Evolutionary conservation across 2,797 vertebrate species (phyloP).

Genomic region (Kryptolebias ocellatus): DNA sequence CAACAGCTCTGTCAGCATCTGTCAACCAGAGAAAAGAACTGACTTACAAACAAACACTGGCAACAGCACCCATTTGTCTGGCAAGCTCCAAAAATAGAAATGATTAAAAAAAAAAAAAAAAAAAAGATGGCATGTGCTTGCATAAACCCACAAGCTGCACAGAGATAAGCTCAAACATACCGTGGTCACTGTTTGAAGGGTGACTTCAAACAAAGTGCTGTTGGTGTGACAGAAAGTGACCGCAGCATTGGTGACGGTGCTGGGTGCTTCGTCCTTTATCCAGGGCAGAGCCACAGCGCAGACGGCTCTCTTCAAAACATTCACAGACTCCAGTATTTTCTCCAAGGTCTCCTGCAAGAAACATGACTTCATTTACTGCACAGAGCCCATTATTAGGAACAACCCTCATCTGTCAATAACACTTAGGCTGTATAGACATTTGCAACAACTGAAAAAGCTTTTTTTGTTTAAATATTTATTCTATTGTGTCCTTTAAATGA

Average conservation of each 20-base stretch:
- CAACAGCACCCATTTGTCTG: not conserved
- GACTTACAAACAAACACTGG: not conserved
- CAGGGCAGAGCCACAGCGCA: slow-evolving; percentile 64
- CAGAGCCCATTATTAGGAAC: not conserved
- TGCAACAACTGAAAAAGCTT: too few species aligned
- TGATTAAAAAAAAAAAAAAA: not conserved
- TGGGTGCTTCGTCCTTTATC: slow-evolving; percentile 47
- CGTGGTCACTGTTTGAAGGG: slow-evolving; percentile 71
- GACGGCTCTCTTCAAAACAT: slow-evolving; percentile 66
- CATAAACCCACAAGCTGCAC: too few species aligned
- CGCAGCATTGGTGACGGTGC: slow-evolving; percentile 27
- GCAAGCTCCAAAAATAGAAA: not conserved
- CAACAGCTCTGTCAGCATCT: slow-evolving; percentile 72
- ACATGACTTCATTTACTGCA: not conserved
- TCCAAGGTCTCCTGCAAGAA: slow-evolving; percentile 54
- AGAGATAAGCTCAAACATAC: slow-evolving; percentile 49
- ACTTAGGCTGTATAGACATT: too few species aligned
- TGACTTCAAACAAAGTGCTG: slow-evolving; percentile 72
- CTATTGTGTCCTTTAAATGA: too few species aligned
- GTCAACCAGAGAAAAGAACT: slow-evolving; percentile 12
- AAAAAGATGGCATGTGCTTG: not conserved
- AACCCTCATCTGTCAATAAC: not conserved
- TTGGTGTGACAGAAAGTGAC: slow-evolving; percentile 77
- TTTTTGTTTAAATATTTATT: too few species aligned
- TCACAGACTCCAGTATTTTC: slow-evolving; percentile 61